These are phyloP conservation scores for Tenthredo mesomela DNA, from an alignment of 2,888 invertebrate genomes.

Conservation along the genomic window DNA sequence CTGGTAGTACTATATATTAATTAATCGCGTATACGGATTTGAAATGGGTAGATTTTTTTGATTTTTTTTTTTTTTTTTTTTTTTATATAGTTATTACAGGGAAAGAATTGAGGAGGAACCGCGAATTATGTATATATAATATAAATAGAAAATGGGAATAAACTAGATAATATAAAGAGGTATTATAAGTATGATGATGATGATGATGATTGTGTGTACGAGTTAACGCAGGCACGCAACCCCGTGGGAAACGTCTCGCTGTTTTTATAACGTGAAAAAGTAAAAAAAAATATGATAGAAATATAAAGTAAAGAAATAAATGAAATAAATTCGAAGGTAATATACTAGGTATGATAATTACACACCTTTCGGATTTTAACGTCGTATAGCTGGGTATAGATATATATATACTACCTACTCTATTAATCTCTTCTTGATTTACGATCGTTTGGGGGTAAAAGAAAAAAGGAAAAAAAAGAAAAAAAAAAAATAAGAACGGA, in stretches of 20 bases:
- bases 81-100: too few relatives aligned
- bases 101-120: neutral
- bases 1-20: too few relatives aligned
- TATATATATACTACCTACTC: too few relatives aligned
- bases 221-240: neutral
- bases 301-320: neutral
- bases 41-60: too few relatives aligned
- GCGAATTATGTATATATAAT: too few relatives aligned
- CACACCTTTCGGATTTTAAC: neutral
- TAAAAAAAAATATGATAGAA: neutral
- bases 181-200: neutral
- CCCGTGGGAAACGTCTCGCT: neutral
- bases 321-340: slow-evolving; percentile 10
- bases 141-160: neutral
- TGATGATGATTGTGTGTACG: neutral
- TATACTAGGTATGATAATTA: slow-evolving; percentile 14
- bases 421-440: slow-evolving; percentile 67
- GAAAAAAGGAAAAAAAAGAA: neutral
- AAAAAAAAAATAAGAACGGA: neutral
- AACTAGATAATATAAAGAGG: neutral
- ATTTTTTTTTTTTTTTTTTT: too few relatives aligned
- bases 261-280: neutral
- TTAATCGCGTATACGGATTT: too few relatives aligned
- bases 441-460: slow-evolving; percentile 58
- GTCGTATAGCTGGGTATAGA: too few relatives aligned